Percentiles rank a stretch among this genome's conserved stretches.
These are phyloP conservation scores for Danaus melanippus DNA, from an alignment of 1,140 invertebrate species.

Conservation along the genomic window DNA sequence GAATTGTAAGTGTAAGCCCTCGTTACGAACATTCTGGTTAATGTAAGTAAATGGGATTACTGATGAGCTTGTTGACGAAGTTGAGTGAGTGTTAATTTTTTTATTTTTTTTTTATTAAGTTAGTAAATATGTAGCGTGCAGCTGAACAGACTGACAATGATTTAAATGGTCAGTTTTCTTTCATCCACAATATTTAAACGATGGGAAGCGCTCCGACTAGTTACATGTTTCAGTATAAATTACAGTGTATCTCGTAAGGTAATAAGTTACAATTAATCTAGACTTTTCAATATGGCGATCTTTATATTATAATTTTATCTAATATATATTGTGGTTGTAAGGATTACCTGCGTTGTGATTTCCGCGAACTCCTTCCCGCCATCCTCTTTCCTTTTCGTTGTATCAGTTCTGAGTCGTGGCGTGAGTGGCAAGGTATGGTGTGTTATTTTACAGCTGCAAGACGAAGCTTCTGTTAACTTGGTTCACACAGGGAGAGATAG, in stretches of 20 bases:
- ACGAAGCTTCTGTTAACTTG: constrained; percentile 61
- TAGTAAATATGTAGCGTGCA: constrained; percentile 64
- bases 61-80: constrained; percentile 62
- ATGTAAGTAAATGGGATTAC: constrained; percentile 62
- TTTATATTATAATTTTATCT: constrained; percentile 74
- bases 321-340: constrained; percentile 75
- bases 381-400: constrained; percentile 41
- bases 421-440: constrained; percentile 57
- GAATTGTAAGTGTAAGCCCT: constrained; percentile 59
- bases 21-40: constrained; percentile 66
- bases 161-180: constrained; percentile 68
- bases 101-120: constrained; percentile 61
- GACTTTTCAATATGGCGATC: constrained; percentile 72
- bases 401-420: constrained; percentile 38
- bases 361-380: constrained; percentile 55
- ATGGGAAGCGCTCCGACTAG: constrained; percentile 66
- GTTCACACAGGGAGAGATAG: constrained; percentile 58
- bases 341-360: constrained; percentile 72
- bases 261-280: constrained; percentile 70
- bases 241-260: constrained; percentile 71
- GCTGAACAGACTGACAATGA: constrained; percentile 61
- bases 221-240: constrained; percentile 65
- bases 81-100: constrained; percentile 66
- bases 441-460: constrained; percentile 57
- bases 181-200: constrained; percentile 72